These are phyloP conservation scores for Myopa testacea DNA, from an alignment of 2,888 invertebrate genomes.

Conservation along the genomic window DNA sequence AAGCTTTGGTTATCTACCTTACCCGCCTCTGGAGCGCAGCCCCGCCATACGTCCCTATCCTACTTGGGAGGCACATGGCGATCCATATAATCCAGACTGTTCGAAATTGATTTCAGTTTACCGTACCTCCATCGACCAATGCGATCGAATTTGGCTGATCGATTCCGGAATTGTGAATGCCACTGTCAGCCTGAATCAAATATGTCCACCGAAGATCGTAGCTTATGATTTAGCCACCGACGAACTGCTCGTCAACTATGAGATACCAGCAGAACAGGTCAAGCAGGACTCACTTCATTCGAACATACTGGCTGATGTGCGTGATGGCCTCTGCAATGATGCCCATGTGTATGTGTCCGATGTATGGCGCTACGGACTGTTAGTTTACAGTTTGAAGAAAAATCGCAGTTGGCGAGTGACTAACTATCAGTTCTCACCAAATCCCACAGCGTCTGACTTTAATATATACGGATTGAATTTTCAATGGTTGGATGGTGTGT, in stretches of 20 bases:
- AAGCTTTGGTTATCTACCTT: conserved; percentile 77
- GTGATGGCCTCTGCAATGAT: conserved; percentile 71
- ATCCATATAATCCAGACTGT: conserved; percentile 70
- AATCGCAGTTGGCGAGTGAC: conserved; percentile 65
- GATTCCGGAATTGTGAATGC: conserved; percentile 83
- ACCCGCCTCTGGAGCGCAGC: conserved; percentile 71
- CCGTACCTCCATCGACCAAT: conserved; percentile 78
- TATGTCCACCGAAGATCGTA: conserved; percentile 80
- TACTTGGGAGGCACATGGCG: conserved; percentile 72
- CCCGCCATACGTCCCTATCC: conserved; percentile 82
- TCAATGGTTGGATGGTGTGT: conserved; percentile 86
- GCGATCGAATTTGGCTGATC: conserved; percentile 82
- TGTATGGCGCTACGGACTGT: conserved; percentile 73
- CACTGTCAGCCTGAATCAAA: conserved; percentile 75
- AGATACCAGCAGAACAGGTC: conserved; percentile 75
- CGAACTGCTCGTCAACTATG: conserved; percentile 73
- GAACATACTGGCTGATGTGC: conserved; percentile 72
- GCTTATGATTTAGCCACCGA: conserved; percentile 80
- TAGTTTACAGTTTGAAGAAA: conserved; percentile 64
- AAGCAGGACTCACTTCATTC: conserved; percentile 75
- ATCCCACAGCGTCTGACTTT: conserved; percentile 75
- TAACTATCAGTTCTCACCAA: conserved; percentile 64
- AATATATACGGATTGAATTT: conserved; percentile 81
- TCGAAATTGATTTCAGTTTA: conserved; percentile 82
- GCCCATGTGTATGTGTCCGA: conserved; percentile 75